phyloP scores from a whole-genome alignment of 2,797 vertebrate species.

The Phataginus tricuspis region DNA sequence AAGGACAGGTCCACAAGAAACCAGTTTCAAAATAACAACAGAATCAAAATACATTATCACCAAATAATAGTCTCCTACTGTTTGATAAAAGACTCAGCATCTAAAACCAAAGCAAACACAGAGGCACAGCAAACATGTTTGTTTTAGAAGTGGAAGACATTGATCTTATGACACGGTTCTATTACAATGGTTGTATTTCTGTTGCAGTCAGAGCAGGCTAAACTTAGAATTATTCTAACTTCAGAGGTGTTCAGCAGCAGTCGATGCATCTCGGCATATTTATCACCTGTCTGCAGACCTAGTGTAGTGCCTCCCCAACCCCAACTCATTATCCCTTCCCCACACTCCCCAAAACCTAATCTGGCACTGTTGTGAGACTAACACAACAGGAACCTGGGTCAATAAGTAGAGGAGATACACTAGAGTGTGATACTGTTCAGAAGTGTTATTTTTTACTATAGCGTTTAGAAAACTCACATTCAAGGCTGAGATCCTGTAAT shows the following conservation, averaged over 20 bases:
- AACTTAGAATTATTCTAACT: background rate
- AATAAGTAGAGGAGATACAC: background rate
- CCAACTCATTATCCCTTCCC: background rate
- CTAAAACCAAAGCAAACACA: slow-evolving; percentile 77
- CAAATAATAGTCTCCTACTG: slow-evolving; percentile 71
- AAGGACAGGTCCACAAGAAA: slow-evolving; percentile 78
- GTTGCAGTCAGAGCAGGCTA: background rate
- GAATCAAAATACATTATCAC: slow-evolving; percentile 68
- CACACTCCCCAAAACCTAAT: background rate
- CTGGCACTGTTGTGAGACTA: background rate
- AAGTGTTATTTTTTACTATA: background rate
- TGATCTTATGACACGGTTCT: slow-evolving; percentile 61
- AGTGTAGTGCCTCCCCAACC: background rate
- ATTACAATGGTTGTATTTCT: slow-evolving; percentile 59
- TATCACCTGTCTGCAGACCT: background rate
- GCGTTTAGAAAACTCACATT: background rate
- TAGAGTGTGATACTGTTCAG: background rate
- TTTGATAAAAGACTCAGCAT: slow-evolving; percentile 66
- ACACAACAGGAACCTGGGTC: background rate
- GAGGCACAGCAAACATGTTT: slow-evolving; percentile 54
- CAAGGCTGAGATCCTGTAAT: background rate
- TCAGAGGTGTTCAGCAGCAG: background rate
- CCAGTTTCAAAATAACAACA: slow-evolving; percentile 67
- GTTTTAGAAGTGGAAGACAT: slow-evolving; percentile 73
- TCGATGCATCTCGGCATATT: background rate